Evolutionary conservation across 2,888 invertebrate genomes (phyloP), one percentile per base, ranked within the genome.

Genomic region (Ellobium chinense): DNA sequence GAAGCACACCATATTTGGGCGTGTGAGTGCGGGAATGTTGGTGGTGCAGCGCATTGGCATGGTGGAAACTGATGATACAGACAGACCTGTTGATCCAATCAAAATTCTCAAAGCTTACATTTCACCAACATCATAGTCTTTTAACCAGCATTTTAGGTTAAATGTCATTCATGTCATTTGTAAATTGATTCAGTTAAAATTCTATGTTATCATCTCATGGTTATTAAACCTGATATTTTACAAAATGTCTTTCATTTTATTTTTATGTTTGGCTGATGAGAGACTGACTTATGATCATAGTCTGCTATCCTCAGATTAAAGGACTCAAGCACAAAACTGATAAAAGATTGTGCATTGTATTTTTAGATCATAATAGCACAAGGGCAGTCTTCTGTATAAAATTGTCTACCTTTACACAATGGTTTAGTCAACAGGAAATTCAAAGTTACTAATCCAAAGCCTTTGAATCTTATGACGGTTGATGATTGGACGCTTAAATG

Each of bases 1-100:
- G 18, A 99, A 99, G 92, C 99, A 99, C 93, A 95, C 98, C 1
- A 98, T 99, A 91, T 99, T 99, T 94, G 99, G 95, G 31, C 94
- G 99, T 85, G 94, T 99, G 7, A 95, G 96, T 89, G 94, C 95
- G 77, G 99, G 99, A 1, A 98, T 99, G 97, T 94, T 95, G 85
- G 97, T 97, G 54, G 96, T 99, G 0, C 97, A 98, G 91, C 95
- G 98, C 89, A 97, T 99, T 88, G 98, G 98, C 12, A 94, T 97
- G 90, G 97, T 98, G 1, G 98, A 99, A 92, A 98, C 97, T 62
- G 99, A 99, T 92, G 96, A 96, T 92, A 95, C 96, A 93, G 99
- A 99, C 93, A 94, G 96, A 86, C 99, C 99, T 0, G 95, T 97
- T 14, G 92, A 92, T 34, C 92, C 92, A 54, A 84, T 92, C 4